Evolutionary conservation across 2,888 invertebrate species (phyloP), one percentile per base, ranked within the genome.

Genomic region (Lithodes maja): DNA sequence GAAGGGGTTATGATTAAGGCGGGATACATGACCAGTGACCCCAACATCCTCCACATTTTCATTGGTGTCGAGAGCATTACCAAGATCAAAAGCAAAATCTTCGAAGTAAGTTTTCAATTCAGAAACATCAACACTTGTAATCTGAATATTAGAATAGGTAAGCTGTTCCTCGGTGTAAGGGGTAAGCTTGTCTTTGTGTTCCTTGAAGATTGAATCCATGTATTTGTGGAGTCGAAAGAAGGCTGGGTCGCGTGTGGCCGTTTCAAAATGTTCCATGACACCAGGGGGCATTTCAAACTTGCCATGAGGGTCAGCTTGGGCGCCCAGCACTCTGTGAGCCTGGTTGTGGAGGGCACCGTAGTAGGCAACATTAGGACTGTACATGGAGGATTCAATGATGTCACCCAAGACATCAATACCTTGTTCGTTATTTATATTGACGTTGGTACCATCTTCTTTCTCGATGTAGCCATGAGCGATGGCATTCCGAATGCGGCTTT

Each of bases 191-290:
- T 93, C 93, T 93, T 96, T 96, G 94, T 95, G 96, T 80, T 95
- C 94, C 92, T 94, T 93, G 93, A 95, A 96, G 83, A 96, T 95
- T 93, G 96, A 95, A 93, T 95, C 96, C 90, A 96, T 94, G 92
- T 95, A 95, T 93, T 95, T 95, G 95, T 94, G 95, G 87, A 96
- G 94, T 93, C 95, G 95, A 93, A 96, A 97, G 95, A 96, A 96
- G 77, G 96, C 95, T 52, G 97, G 97, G 93, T 97, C 97, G 92
- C 96, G 96, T 92, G 96, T 94, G 92, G 95, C 95, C 3, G 96
- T 96, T 93, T 95, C 95, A 93, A 95, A 95, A 92, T 95, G 94
- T 92, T 96, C 93, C 93, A 93, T 93, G 1, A 93, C 93, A 79
- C 93, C 93, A 55, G 93, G 93, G 50, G 92, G 92, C 80, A 93